Base-by-base conservation (phyloP, 2,797 vertebrate species). In the Thunnus albacares region DNA sequence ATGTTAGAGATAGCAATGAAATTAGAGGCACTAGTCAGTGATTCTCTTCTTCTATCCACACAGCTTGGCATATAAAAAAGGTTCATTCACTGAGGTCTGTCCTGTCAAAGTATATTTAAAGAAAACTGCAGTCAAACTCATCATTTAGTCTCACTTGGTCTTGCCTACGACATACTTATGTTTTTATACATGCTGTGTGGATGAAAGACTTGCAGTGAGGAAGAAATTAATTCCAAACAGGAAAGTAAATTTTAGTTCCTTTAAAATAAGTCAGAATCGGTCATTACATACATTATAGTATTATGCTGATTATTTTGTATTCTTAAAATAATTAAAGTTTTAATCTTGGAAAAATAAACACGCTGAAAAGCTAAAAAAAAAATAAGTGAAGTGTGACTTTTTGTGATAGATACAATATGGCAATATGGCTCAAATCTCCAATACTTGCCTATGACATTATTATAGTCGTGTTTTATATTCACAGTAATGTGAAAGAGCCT, bases 271-370 rank as follows among this genome's bases (percentile, higher is more conserved):
- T 53, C 26, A 7, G 15, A 75, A 72, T 65, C 75, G 69, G 24
- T 72, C 33, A 56, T 76, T 73, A 76, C 35, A 64, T 56, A 22
- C 74, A 72, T 88, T 57, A 66, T 56, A 65, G 60, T 76, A 58
- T 57, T 76, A 43, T 64, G 62, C 59, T 47, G 61, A 80, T 84
- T 67, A 41, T 90, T 93, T 94, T 94, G 80, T 94, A 93, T 90
- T 87, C 60, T 85, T 73, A 81, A 77, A 77, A 82, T 52, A 51
- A 85, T 57, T 82, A 79, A 26, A 84, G 75, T 86, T 92, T 90
- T 77, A 88, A 84, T 81, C 59, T 91, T 91, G 87, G 70, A 92
- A 88, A 79, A 93, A 89, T 90, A 90, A 91, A 91, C 26, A 79
- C 24, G 9, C 43, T 77, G 43, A 79, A 79, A 87, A 77, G 22